These are phyloP conservation scores for Peromyscus nudipes DNA, from an alignment of 2,797 vertebrate genomes.

Conservation along the genomic window DNA sequence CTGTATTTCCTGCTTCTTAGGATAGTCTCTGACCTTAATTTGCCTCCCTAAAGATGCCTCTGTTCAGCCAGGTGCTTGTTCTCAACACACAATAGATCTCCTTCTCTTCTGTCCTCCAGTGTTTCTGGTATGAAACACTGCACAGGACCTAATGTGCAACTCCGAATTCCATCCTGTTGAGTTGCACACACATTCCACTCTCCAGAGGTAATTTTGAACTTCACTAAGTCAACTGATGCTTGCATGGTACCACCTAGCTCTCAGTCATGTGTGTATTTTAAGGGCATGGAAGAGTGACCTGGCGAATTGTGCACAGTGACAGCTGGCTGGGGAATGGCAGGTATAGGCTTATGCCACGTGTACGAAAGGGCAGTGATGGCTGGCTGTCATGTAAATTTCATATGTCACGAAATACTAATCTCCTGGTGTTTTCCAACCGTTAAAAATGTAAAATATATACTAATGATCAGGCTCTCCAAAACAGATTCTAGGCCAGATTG, in stretches of 20 bases:
- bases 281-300: constrained; percentile 46
- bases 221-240: neutral
- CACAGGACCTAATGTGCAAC: neutral
- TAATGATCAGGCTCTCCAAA: neutral
- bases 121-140: neutral
- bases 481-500: neutral
- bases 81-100: neutral
- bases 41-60: neutral
- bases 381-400: neutral
- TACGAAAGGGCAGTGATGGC: neutral
- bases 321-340: neutral
- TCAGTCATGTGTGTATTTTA: constrained; percentile 47
- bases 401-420: neutral
- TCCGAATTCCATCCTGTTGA: constrained; percentile 44
- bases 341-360: neutral
- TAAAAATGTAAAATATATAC: constrained; percentile 19
- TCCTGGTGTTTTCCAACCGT: neutral
- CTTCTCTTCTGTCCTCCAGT: neutral
- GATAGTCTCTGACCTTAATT: neutral
- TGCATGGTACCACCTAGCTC: constrained; percentile 1
- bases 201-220: constrained; percentile 52
- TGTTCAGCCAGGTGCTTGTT: neutral
- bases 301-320: neutral
- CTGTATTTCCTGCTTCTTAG: neutral
- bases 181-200: constrained; percentile 74